phyloP scores from a whole-genome alignment of 2,888 invertebrate species.

The Parnassius smintheus region DNA sequence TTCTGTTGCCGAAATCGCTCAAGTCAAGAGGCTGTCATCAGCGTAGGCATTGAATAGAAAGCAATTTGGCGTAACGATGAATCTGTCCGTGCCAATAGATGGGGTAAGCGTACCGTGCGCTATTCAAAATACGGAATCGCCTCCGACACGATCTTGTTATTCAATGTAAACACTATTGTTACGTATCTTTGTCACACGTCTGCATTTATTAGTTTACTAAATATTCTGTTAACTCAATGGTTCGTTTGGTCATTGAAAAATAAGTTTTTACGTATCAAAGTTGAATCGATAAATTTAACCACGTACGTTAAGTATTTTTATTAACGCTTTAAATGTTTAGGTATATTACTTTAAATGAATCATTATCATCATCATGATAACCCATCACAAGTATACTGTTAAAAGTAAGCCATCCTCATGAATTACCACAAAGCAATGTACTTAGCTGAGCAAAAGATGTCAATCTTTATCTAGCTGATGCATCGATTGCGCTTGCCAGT shows the following conservation, averaged over 20 bases:
- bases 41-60: conserved; percentile 8
- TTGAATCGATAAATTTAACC: too few relatives aligned
- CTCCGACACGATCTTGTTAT: conserved; percentile 6
- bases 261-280: too few relatives aligned
- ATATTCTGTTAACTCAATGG: background rate
- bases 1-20: conserved; percentile 5
- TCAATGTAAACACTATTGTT: conserved; percentile 11
- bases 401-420: too few relatives aligned
- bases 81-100: conserved; percentile 1
- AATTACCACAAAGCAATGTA: too few relatives aligned
- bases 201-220: conserved; percentile 6
- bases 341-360: conserved; percentile 16
- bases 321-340: conserved; percentile 15
- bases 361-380: too few relatives aligned
- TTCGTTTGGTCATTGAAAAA: too few relatives aligned
- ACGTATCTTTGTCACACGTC: background rate
- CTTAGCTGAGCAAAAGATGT: too few relatives aligned
- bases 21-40: conserved; percentile 13
- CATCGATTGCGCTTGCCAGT: too few relatives aligned
- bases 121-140: conserved; percentile 1
- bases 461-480: too few relatives aligned
- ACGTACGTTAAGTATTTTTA: too few relatives aligned
- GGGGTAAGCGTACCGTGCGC: background rate
- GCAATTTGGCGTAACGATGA: conserved; percentile 16
- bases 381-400: too few relatives aligned